Percentiles rank a stretch among this genome's conserved stretches.
Conservation (phyloP, 2,113 vertebrate species). For the Danionella cerebrum region DNA sequence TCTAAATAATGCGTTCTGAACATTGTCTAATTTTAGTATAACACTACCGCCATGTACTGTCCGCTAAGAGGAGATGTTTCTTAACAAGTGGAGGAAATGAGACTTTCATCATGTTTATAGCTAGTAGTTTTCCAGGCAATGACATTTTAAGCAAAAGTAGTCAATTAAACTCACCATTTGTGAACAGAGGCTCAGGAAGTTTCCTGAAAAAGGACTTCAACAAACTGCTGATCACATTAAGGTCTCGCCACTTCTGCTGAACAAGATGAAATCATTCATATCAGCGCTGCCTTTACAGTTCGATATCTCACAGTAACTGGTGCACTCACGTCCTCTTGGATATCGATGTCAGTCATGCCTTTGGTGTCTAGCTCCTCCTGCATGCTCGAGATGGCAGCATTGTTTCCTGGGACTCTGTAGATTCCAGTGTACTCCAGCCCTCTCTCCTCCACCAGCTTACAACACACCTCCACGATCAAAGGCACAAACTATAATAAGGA, state of each 20-base stretch:
- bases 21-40: too few species aligned
- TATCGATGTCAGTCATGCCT: conserved; percentile 86
- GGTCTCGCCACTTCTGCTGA: conserved; percentile 92
- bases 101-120: not conserved
- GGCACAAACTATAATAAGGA: conserved; percentile 79
- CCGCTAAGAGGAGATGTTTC: conserved; percentile 22
- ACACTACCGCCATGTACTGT: too few species aligned
- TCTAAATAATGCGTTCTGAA: too few species aligned
- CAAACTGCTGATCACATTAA: conserved; percentile 98
- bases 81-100: not conserved
- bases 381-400: conserved; percentile 95
- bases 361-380: conserved; percentile 95
- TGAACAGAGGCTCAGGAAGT: conserved; percentile 96
- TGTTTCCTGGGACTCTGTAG: conserved; percentile 96
- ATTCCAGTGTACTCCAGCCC: conserved; percentile 96
- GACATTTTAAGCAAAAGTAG: too few species aligned
- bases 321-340: conserved; percentile 81
- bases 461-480: conserved; percentile 95
- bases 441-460: conserved; percentile 93
- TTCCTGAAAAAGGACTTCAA: conserved; percentile 98
- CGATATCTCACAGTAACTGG: not conserved
- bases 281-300: not conserved
- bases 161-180: conserved; percentile 92
- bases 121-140: too few species aligned
- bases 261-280: not conserved